These are phyloP conservation scores for Cephus runcator DNA, from an alignment of 2,888 invertebrate genomes.

Conservation along the genomic window DNA sequence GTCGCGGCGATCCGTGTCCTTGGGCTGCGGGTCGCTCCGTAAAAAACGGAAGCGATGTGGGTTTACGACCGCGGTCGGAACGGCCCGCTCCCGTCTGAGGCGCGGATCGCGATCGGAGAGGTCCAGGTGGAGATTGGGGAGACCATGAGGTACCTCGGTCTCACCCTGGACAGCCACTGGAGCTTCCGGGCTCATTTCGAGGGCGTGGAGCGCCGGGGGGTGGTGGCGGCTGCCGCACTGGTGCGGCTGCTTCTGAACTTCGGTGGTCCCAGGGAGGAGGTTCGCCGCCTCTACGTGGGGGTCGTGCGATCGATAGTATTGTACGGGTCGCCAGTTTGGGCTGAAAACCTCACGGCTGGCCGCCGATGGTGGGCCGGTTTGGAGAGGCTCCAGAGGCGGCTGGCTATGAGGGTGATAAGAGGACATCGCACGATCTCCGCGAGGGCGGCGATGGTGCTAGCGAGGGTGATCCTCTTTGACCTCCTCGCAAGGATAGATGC, in stretches of 20 bases:
- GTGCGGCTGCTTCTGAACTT: not conserved
- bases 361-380: too few species aligned
- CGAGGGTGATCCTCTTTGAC: not conserved
- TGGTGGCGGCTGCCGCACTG: not conserved
- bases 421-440: not conserved
- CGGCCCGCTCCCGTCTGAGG: too few species aligned
- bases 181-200: not conserved
- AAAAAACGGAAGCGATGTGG: not conserved
- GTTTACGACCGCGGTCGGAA: too few species aligned
- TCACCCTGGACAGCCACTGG: not conserved
- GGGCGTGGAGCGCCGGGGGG: not conserved
- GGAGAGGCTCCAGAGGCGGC: not conserved
- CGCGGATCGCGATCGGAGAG: too few species aligned
- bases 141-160: not conserved
- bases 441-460: not conserved
- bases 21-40: not conserved
- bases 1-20: not conserved
- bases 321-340: not conserved
- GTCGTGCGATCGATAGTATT: fast-evolving
- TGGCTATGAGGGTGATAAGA: not conserved
- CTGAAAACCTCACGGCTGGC: fast-evolving
- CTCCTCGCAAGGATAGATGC: not conserved
- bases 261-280: not conserved
- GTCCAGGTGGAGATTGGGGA: not conserved
- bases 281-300: not conserved